Conservation (phyloP, 2,797 vertebrate species). For the Sciurus vulgaris region DNA sequence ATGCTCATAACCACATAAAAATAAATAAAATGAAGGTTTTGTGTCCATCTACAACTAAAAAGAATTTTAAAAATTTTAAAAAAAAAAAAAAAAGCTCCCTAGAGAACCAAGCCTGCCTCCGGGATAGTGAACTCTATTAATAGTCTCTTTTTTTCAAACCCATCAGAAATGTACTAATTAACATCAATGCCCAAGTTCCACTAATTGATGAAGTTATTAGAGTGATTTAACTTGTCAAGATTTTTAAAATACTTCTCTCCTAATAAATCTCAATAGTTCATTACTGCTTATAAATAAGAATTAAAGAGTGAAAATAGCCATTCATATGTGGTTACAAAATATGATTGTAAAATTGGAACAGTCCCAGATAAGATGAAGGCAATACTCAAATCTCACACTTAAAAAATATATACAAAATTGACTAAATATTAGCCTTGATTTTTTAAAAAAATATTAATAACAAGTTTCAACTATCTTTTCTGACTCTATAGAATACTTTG, state of each 20-base stretch:
- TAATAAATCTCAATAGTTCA: not conserved
- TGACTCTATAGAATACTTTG: conserved; percentile 7
- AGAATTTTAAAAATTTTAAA: too few species aligned
- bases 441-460: not conserved
- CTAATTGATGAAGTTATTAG: not conserved
- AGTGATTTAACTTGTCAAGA: not conserved
- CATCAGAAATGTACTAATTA: not conserved
- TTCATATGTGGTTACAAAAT: not conserved
- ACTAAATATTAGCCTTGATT: conserved; percentile 8
- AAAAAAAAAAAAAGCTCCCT: not conserved
- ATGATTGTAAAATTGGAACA: not conserved
- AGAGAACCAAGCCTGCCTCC: not conserved
- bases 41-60: too few species aligned
- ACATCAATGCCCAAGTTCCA: not conserved
- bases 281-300: not conserved
- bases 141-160: not conserved
- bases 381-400: not conserved
- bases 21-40: too few species aligned
- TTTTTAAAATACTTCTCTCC: not conserved
- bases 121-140: not conserved
- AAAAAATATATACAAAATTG: not conserved
- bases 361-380: not conserved
- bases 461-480: conserved; percentile 50
- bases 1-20: too few species aligned
- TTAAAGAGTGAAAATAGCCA: not conserved